Evolutionary conservation across 2,113 vertebrate genomes (phyloP), one percentile per base, ranked within the genome.

Genomic region (Pelmatolapia mariae): DNA sequence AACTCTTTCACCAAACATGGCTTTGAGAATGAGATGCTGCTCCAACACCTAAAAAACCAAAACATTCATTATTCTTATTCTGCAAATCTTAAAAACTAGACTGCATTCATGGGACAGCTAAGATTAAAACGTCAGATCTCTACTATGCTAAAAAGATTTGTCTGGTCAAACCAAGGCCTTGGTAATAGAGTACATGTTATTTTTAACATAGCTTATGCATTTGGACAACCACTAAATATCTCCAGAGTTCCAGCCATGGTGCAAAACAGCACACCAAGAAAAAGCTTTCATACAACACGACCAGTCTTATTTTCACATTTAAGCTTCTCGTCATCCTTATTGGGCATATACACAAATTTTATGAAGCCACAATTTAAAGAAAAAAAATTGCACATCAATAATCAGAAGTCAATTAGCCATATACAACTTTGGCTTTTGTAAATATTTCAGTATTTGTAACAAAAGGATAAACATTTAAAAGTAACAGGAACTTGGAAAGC

Each of bases 251-350:
- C 88, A 89, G 89, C 59, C 73, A 24, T 84, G 92, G 95, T 96
- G 95, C 95, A 96, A 96, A 95, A 54, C 57, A 88, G 88, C 89
- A 92, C 88, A 85, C 57, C 54, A 90, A 71, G 81, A 91, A 93
- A 88, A 84, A 93, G 86, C 92, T 93, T 93, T 91, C 83, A 89
- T 83, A 88, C 63, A 90, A 87, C 19, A 86, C 16, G 29, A 68
- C 76, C 13, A 81, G 78, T 3, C 52, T 63, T 73, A 57, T 86
- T 63, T 86, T 89, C 33, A 86, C 80, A 81, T 45, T 56, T 52
- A 43, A 87, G 81, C 83, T 81, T 68, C 31, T 81, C 7, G 38
- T 85, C 43, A 80, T 79, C 63, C 88, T 93, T 22, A 63, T 33
- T 76, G 63, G 68, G 45, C 7, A 91, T 40, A 31, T 90, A 84